phyloP scores from a whole-genome alignment of 2,888 invertebrate species.

The Zeuzera pyrina region DNA sequence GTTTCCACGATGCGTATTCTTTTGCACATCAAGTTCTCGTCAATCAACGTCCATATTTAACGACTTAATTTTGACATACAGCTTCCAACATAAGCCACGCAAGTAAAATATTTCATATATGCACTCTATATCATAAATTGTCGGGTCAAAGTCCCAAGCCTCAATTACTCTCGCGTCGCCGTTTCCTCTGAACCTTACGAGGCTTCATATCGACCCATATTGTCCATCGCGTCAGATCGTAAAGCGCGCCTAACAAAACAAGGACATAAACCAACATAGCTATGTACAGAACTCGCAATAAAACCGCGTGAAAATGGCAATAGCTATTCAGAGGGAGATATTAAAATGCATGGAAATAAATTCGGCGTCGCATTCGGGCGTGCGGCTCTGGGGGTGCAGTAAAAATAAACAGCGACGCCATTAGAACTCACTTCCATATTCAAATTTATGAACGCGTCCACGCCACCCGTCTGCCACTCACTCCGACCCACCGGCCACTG shows the following conservation, averaged over 20 bases:
- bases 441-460: conserved; percentile 70
- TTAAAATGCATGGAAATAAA: conserved; percentile 74
- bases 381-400: conserved; percentile 70
- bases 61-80: conserved; percentile 62
- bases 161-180: too few relatives aligned
- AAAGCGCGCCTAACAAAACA: conserved; percentile 56
- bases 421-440: conserved; percentile 76
- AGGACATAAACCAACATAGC: conserved; percentile 29
- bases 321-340: conserved; percentile 72
- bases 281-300: conserved; percentile 50
- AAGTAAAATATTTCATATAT: too few relatives aligned
- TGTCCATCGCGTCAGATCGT: conserved; percentile 48
- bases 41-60: conserved; percentile 63
- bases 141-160: too few relatives aligned
- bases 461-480: conserved; percentile 29
- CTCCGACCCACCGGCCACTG: conserved; percentile 40
- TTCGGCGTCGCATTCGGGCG: conserved; percentile 75
- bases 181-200: conserved; percentile 52
- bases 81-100: conserved; percentile 39
- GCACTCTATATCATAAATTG: too few relatives aligned
- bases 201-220: conserved; percentile 52
- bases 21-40: conserved; percentile 38
- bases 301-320: conserved; percentile 71
- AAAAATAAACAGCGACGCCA: conserved; percentile 75
- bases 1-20: conserved; percentile 55